phyloP scores from a whole-genome alignment of 2,113 vertebrate species.

The Ictidomys tridecemlineatus region DNA sequence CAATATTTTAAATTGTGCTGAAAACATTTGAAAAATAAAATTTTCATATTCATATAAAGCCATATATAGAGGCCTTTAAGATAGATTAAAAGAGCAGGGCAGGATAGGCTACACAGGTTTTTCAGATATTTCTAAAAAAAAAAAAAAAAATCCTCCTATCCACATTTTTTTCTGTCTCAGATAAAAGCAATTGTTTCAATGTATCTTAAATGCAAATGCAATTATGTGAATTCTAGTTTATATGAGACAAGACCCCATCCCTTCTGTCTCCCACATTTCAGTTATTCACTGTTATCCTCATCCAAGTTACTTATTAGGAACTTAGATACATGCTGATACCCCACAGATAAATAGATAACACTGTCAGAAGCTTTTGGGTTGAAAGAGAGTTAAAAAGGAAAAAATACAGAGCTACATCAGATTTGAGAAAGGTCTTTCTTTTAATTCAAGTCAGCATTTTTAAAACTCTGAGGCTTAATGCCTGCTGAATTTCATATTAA shows the following conservation, averaged over 20 bases:
- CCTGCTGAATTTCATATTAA: not conserved
- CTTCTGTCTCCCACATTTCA: not conserved
- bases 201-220: not conserved
- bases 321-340: not conserved
- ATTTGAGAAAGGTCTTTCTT: not conserved
- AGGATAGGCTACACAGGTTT: not conserved
- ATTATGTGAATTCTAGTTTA: not conserved
- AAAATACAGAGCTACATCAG: not conserved
- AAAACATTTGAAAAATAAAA: not conserved
- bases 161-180: not conserved
- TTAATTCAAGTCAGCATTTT: not conserved
- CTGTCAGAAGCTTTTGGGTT: not conserved
- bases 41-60: not conserved
- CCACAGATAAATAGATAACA: not conserved
- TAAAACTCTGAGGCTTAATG: not conserved
- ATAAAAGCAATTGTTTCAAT: not conserved
- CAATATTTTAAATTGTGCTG: not conserved
- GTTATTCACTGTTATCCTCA: not conserved
- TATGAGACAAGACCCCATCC: not conserved
- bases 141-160: not conserved
- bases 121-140: not conserved
- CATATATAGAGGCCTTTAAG: not conserved
- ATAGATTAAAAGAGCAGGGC: not conserved
- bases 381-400: not conserved
- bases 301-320: not conserved